These are phyloP conservation scores for Nemotelus nigrinus DNA, from an alignment of 2,888 invertebrate genomes.

Conservation along the genomic window DNA sequence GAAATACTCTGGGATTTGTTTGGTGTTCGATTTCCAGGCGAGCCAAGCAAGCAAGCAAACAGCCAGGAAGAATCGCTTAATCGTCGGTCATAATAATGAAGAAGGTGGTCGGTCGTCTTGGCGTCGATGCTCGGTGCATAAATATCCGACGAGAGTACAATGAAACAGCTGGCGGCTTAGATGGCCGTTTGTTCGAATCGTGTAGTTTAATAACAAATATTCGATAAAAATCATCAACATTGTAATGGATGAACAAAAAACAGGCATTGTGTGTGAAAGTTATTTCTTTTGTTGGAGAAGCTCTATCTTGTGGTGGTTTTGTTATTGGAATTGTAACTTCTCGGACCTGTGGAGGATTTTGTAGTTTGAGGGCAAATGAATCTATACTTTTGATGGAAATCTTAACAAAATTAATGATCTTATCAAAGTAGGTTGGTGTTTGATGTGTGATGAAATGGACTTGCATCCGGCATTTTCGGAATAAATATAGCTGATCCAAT, in stretches of 20 bases:
- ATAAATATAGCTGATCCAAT: too few relatives aligned
- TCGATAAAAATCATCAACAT: background rate
- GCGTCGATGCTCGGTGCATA: background rate
- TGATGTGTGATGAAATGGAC: too few relatives aligned
- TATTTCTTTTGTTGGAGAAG: too few relatives aligned
- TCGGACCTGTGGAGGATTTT: background rate
- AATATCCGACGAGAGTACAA: too few relatives aligned
- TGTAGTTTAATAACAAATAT: background rate
- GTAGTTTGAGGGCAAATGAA: background rate
- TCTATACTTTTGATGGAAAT: background rate
- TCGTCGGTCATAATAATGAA: background rate
- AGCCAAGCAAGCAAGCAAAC: too few relatives aligned
- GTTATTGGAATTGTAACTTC: background rate
- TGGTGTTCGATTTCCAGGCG: too few relatives aligned
- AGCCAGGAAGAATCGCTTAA: too few relatives aligned
- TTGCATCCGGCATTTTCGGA: too few relatives aligned
- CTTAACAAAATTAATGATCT: slow-evolving; percentile 9
- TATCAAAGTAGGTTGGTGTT: background rate
- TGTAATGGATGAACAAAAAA: background rate
- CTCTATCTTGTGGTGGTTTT: too few relatives aligned
- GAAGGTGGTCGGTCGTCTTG: background rate
- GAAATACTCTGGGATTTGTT: too few relatives aligned
- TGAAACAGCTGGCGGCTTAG: too few relatives aligned
- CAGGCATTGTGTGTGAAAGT: background rate
- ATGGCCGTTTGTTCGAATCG: background rate